These are phyloP conservation scores for Pristionchus japonicus DNA, from an alignment of 2,888 invertebrate species.

Conservation along the genomic window DNA sequence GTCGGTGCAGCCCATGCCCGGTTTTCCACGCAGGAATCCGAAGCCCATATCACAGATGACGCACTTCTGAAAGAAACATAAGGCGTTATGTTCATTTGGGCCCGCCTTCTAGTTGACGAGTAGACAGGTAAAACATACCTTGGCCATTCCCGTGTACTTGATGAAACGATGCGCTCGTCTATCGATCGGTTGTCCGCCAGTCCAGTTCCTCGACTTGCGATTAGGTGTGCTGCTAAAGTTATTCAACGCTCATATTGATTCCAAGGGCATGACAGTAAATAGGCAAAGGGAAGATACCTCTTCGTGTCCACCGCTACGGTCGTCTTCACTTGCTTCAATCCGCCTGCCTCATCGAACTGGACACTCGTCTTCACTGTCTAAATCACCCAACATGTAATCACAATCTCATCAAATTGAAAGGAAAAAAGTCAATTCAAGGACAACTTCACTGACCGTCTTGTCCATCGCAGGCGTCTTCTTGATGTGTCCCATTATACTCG, in stretches of 20 bases:
- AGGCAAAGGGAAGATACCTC: background rate
- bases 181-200: conserved; percentile 50
- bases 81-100: too few relatives aligned
- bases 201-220: conserved; percentile 50
- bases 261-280: too few relatives aligned
- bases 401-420: background rate
- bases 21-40: conserved; percentile 42
- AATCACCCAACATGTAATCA: background rate
- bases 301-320: background rate
- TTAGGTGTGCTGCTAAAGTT: background rate
- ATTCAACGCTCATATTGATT: background rate
- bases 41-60: background rate
- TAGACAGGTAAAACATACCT: too few relatives aligned
- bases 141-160: background rate
- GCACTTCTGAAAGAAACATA: background rate
- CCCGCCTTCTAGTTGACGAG: too few relatives aligned
- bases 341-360: background rate
- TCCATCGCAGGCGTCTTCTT: background rate
- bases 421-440: background rate
- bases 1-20: conserved; percentile 56
- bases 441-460: background rate
- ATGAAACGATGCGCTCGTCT: conserved; percentile 50
- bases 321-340: background rate
- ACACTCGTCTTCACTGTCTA: background rate
- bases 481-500: background rate